Base-by-base conservation (phyloP, 1,140 invertebrate species). In the Chelonus insularis region DNA sequence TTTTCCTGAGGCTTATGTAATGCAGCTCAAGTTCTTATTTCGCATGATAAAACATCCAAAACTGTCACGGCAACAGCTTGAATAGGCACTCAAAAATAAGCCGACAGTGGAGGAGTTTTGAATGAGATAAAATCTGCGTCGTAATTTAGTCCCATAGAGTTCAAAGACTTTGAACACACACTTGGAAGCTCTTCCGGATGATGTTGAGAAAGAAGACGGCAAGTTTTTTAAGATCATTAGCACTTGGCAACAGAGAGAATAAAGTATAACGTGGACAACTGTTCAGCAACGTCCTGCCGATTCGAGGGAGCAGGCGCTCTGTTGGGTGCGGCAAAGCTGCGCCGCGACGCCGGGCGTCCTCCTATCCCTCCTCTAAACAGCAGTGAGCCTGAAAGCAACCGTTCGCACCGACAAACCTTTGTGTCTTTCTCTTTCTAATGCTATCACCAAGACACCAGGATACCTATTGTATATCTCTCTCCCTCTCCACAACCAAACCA, bases 241-340 rank as follows among this genome's bases (percentile, higher is more conserved):
- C 69, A 71, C 73, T 69, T 72, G 72, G 70, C 72, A 72, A 75
- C 72, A 68, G 66, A 68, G 66, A 68, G 65, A 67, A 65, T 61
- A 62, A 62, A 64, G 58, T 39, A 14, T 21, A 20, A 25, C 36
- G 20, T 54, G 50, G 39, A 52, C 23, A 21, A 55, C 34, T 55
- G 7, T 29, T 29, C 7, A 7, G 37, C 66, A n/a, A 64, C 65
- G 63, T 71, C 65, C 60, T 58, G 60, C 60, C 69, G 62, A 62
- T 60, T 54, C 57, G 41, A 63, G 54, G 64, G 69, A 74, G 73
- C 74, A 74, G 65, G 75, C 75, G 76, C 75, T 74, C 58, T 68
- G 64, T 66, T 71, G 75, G 75, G 75, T 76, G 76, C 76, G 76
- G 75, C 76, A 76, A 55, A 62, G 41, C 72, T 76, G 73, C 72